Evolutionary conservation across 2,113 vertebrate species (phyloP).

Genomic region (Otocyon megalotis): DNA sequence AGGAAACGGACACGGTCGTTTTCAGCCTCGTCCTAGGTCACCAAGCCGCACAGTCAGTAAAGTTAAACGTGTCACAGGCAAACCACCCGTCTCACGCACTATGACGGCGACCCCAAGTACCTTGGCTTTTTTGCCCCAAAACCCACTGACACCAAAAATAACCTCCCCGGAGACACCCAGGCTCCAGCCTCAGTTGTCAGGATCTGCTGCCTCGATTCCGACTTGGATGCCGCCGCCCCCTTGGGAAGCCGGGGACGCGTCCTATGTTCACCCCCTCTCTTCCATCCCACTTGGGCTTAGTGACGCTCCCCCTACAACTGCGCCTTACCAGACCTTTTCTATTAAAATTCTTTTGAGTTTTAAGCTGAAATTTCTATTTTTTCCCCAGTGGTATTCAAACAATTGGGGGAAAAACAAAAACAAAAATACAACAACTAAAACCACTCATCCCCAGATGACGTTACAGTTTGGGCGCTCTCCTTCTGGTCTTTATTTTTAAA

Average conservation of each 20-base stretch:
- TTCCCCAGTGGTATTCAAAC: background rate
- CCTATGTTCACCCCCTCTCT: rapidly evolving
- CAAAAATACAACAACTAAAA: too few relatives aligned
- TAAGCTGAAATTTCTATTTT: background rate
- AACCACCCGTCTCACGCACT: slow-evolving; percentile 73
- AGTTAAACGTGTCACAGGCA: slow-evolving; percentile 56
- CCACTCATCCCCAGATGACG: background rate
- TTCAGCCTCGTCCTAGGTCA: slow-evolving; percentile 53
- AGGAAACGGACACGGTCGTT: slow-evolving; percentile 29
- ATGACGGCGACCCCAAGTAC: slow-evolving; percentile 62
- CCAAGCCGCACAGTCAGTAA: slow-evolving; percentile 70
- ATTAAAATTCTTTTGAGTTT: background rate
- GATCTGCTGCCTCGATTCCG: background rate
- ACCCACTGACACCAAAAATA: slow-evolving; percentile 71
- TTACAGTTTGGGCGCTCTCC: background rate
- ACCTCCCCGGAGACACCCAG: slow-evolving; percentile 11
- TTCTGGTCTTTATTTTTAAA: background rate
- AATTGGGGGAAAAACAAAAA: background rate
- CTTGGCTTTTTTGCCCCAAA: slow-evolving; percentile 68
- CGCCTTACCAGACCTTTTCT: background rate
- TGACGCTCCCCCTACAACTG: rapidly evolving
- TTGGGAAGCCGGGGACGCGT: background rate
- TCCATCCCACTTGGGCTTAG: too few relatives aligned
- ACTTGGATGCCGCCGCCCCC: background rate
- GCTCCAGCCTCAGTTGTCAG: background rate